phyloP scores from a whole-genome alignment of 2,888 invertebrate genomes.

The Idaea aversata region DNA sequence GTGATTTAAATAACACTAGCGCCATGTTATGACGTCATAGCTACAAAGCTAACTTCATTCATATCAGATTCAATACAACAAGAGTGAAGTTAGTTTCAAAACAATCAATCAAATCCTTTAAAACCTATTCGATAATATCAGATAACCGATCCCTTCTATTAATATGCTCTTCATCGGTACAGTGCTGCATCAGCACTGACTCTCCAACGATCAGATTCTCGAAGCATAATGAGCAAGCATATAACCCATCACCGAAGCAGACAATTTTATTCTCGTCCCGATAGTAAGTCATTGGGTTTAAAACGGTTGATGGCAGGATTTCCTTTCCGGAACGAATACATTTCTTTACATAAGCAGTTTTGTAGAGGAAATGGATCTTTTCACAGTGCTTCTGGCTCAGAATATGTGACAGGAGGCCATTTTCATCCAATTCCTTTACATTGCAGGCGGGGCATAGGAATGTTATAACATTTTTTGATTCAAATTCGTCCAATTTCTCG shows the following conservation, averaged over 20 bases:
- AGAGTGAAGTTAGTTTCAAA: neutral
- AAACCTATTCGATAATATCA: slow-evolving; percentile 46
- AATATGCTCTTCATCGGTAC: slow-evolving; percentile 50
- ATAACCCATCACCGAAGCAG: slow-evolving; percentile 69
- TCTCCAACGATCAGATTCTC: slow-evolving; percentile 67
- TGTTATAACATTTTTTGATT: slow-evolving; percentile 46
- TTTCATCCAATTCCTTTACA: slow-evolving; percentile 53
- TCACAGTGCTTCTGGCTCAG: slow-evolving; percentile 62
- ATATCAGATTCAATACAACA: neutral
- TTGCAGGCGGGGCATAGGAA: slow-evolving; percentile 65
- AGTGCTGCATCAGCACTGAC: slow-evolving; percentile 66
- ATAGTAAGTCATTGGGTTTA: slow-evolving; percentile 73
- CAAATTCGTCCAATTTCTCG: slow-evolving; percentile 41
- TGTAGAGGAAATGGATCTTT: slow-evolving; percentile 70
- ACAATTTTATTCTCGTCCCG: slow-evolving; percentile 73
- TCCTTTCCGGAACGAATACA: slow-evolving; percentile 62
- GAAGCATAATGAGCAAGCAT: slow-evolving; percentile 70
- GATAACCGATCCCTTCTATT: slow-evolving; percentile 49
- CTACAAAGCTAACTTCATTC: neutral
- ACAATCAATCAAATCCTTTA: neutral
- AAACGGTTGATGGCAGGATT: slow-evolving; percentile 67
- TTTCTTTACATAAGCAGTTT: slow-evolving; percentile 71
- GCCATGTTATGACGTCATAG: neutral
- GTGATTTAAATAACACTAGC: neutral
- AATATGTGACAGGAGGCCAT: slow-evolving; percentile 58